Evolutionary conservation across 2,888 invertebrate genomes (phyloP).

Genomic region (Hirtodrosophila cameraria): DNA sequence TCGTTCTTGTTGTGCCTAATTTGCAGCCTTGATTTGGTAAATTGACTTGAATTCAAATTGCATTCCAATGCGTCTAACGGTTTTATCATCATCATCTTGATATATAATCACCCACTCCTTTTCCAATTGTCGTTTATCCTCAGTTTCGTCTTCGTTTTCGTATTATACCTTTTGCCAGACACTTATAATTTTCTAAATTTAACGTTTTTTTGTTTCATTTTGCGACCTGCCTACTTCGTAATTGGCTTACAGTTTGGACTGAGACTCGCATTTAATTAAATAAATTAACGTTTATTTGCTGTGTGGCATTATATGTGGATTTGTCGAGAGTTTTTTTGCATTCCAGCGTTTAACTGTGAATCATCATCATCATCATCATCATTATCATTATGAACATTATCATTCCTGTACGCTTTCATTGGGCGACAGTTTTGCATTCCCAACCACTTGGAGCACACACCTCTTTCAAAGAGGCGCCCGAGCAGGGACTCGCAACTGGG

Average conservation of each 20-base stretch:
- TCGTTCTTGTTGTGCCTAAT: conserved; percentile 35
- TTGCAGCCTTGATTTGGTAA: conserved; percentile 59
- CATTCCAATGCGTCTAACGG: conserved; percentile 78
- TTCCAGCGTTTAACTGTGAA: conserved; percentile 22
- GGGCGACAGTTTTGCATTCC: conserved; percentile 62
- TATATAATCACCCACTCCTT: conserved; percentile 59
- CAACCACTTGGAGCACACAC: conserved; percentile 27
- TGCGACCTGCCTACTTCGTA: conserved; percentile 29
- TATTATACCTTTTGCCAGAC: conserved; percentile 52
- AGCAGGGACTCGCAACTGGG: conserved; percentile 25
- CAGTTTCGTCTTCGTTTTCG: conserved; percentile 16
- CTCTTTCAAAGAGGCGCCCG: conserved; percentile 1
- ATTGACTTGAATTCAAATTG: conserved; percentile 48
- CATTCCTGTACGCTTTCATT: conserved; percentile 20
- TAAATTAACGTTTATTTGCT: conserved; percentile 59
- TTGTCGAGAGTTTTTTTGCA: conserved; percentile 23
- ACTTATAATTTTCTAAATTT: conserved; percentile 68
- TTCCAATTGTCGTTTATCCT: conserved; percentile 65
- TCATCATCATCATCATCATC: conserved; percentile 15
- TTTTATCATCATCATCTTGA: conserved; percentile 52
- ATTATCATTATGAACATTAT: too few species aligned
- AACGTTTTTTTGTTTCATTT: conserved; percentile 19
- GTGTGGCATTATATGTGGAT: conserved; percentile 21
- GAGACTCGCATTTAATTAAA: conserved; percentile 60
- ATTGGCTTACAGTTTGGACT: conserved; percentile 36